phyloP scores from a whole-genome alignment of 2,888 invertebrate species.

The Synanthedon vespiformis region DNA sequence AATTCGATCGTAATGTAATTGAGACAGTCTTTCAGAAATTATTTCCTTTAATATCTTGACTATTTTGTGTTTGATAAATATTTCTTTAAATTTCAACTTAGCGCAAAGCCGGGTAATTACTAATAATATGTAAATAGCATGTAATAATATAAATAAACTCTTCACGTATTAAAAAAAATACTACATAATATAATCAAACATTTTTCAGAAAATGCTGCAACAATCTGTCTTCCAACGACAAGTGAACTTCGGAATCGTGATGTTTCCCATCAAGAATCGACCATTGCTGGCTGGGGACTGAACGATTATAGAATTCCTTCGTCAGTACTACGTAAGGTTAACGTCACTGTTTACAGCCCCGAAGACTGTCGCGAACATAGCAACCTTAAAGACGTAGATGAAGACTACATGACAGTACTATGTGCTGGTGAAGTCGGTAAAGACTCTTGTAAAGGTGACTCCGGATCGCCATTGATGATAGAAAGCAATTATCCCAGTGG shows the following conservation, averaged over 20 bases:
- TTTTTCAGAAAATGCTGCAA: constrained; percentile 9
- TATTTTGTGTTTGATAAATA: too few species aligned
- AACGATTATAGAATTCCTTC: constrained; percentile 9
- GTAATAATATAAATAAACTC: too few species aligned
- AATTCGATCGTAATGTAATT: too few species aligned
- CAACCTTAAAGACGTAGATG: background rate
- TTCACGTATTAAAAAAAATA: too few species aligned
- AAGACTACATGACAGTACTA: constrained; percentile 5
- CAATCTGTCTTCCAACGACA: constrained; percentile 13
- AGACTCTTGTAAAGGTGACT: constrained; percentile 75
- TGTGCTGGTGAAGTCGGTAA: constrained; percentile 44
- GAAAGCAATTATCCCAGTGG: constrained; percentile 6
- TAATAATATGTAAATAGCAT: too few species aligned
- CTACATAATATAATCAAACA: too few species aligned
- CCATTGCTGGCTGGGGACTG: constrained; percentile 16
- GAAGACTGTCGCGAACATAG: constrained; percentile 4
- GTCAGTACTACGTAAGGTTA: constrained; percentile 6
- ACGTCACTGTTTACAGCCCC: constrained; percentile 6
- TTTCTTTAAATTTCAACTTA: too few species aligned
- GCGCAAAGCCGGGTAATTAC: too few species aligned
- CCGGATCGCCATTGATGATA: constrained; percentile 73
- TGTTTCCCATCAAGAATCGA: constrained; percentile 2
- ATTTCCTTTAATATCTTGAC: too few species aligned
- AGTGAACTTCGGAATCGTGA: constrained; percentile 1
- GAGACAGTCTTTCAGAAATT: too few species aligned